These are phyloP conservation scores for Perognathus longimembris DNA, from an alignment of 2,113 vertebrate species.

Conservation along the genomic window DNA sequence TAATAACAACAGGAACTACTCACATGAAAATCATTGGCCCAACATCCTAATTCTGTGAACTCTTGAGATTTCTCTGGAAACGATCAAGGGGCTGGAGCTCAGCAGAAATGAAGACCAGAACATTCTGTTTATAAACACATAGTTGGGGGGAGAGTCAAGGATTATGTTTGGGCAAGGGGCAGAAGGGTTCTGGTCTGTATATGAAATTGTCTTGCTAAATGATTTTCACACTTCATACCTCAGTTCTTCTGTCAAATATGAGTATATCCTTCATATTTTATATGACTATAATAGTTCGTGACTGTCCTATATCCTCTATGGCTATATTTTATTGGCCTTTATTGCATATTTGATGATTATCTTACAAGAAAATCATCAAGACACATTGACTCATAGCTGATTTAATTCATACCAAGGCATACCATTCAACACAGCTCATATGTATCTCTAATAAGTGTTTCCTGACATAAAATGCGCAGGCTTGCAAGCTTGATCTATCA, in stretches of 20 bases:
- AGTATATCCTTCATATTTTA: background rate
- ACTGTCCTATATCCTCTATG: background rate
- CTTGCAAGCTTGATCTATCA: background rate
- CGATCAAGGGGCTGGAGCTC: background rate
- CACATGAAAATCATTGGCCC: background rate
- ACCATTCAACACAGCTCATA: background rate
- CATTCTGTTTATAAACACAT: background rate
- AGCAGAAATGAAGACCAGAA: background rate
- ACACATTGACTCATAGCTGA: background rate
- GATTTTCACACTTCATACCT: background rate
- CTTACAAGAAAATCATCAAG: conserved; percentile 1
- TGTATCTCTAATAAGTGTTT: background rate
- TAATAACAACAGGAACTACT: background rate
- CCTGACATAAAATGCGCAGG: background rate
- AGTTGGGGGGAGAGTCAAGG: background rate
- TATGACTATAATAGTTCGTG: background rate
- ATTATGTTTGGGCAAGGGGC: background rate
- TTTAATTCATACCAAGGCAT: background rate
- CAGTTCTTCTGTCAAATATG: background rate
- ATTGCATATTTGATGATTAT: background rate
- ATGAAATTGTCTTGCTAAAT: background rate
- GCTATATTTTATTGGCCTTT: background rate
- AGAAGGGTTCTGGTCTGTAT: background rate
- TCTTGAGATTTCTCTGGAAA: background rate
- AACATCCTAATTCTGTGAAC: background rate